phyloP scores from a whole-genome alignment of 2,888 invertebrate species.

The Tetramorium bicarinatum region DNA sequence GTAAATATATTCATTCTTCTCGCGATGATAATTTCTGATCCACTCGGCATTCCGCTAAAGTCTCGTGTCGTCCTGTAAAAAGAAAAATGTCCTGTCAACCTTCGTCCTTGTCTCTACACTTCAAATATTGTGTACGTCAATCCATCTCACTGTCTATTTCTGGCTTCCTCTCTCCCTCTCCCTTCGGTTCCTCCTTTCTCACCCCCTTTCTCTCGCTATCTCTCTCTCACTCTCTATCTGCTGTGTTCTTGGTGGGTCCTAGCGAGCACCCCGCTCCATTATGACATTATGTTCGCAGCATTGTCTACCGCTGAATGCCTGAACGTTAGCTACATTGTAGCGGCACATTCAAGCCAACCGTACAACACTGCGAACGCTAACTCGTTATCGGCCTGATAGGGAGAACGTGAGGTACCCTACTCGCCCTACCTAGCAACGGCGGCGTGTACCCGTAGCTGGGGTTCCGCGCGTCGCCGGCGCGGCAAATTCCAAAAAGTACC shows the following conservation, averaged over 20 bases:
- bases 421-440: slow-evolving; percentile 58
- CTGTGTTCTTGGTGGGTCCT: slow-evolving; percentile 76
- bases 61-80: neutral
- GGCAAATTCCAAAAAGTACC: slow-evolving; percentile 45
- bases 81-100: neutral
- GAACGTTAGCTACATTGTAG: slow-evolving; percentile 85
- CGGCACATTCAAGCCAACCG: slow-evolving; percentile 83
- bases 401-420: slow-evolving; percentile 74
- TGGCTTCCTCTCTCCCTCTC: slow-evolving; percentile 20
- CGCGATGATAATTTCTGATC: neutral
- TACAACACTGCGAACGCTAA: slow-evolving; percentile 83
- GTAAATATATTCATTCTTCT: neutral
- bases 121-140: slow-evolving; percentile 32
- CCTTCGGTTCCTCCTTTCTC: slow-evolving; percentile 10
- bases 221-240: slow-evolving; percentile 51
- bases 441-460: slow-evolving; percentile 66
- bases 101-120: slow-evolving; percentile 8
- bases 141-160: slow-evolving; percentile 45
- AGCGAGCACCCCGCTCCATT: slow-evolving; percentile 82
- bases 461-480: slow-evolving; percentile 54
- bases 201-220: slow-evolving; percentile 29
- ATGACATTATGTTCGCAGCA: slow-evolving; percentile 85
- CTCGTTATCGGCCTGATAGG: slow-evolving; percentile 84
- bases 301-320: slow-evolving; percentile 85
- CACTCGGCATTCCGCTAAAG: neutral